Percentiles rank a stretch among this genome's conserved stretches.
Evolutionary conservation across 2,888 invertebrate genomes (phyloP).

Genomic region (Arge pagana): DNA sequence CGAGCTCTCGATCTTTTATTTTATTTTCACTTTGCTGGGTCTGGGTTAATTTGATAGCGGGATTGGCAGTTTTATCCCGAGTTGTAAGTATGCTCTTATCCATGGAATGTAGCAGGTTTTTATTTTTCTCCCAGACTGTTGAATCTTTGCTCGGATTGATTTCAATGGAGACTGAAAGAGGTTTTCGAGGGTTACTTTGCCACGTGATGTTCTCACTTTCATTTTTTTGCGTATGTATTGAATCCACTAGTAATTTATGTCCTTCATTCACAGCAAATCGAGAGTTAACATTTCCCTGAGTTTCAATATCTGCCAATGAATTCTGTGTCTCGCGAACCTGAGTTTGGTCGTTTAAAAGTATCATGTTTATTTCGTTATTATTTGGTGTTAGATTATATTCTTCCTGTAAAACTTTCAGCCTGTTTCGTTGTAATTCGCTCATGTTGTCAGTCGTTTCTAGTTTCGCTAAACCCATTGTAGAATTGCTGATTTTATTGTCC

Average conservation of each 20-base stretch:
- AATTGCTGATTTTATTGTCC: constrained; percentile 7
- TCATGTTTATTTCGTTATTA: constrained; percentile 41
- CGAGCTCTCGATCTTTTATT: constrained; percentile 31
- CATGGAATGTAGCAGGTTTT: constrained; percentile 35
- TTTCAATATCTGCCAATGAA: constrained; percentile 7
- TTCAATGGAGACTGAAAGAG: constrained; percentile 3
- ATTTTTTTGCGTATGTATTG: constrained; percentile 38
- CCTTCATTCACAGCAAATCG: constrained; percentile 7
- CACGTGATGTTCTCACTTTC: constrained; percentile 47
- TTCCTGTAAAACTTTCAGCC: constrained; percentile 65
- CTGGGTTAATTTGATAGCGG: constrained; percentile 32
- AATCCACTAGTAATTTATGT: constrained; percentile 1
- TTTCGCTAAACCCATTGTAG: constrained; percentile 24
- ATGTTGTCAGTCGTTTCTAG: constrained; percentile 56
- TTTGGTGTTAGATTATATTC: constrained; percentile 61
- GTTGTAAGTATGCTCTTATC: constrained; percentile 24
- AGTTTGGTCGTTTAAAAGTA: constrained; percentile 4
- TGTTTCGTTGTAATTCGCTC: constrained; percentile 66
- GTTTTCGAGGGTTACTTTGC: constrained; percentile 43
- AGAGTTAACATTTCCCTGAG: constrained; percentile 7
- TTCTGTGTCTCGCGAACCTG: not conserved
- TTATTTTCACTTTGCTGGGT: constrained; percentile 30
- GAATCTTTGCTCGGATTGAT: constrained; percentile 29
- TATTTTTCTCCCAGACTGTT: constrained; percentile 54
- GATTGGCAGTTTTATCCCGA: constrained; percentile 7